Base-by-base conservation (phyloP, 1,140 invertebrate species). In the Ruditapes philippinarum region DNA sequence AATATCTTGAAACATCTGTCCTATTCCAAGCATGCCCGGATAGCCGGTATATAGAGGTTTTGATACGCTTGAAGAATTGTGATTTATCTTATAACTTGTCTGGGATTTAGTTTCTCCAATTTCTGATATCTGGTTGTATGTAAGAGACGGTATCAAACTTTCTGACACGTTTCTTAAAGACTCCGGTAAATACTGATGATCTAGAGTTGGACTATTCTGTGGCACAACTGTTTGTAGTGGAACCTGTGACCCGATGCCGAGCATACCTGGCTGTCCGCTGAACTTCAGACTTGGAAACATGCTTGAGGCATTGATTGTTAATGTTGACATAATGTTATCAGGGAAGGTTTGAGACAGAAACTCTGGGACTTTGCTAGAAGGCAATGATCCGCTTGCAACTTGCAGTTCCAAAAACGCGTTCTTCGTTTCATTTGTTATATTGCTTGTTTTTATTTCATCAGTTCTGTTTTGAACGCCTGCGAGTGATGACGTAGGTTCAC, bases 201-300 rank as follows among this genome's bases (percentile, higher is more conserved):
- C 40, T 79, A n/a, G 22, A 17, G 5, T 28, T 25, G 45, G 45
- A 9, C 12, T 33, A 14, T 33, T 3, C n/a, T 54, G 25, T 22
- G 49, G 42, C 5, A n/a, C 33, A 22, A 79, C 42, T 25, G 45
- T 12, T 36, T 79, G 45, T 51, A 54, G 12, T 31, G 76, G 17
- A 17, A 57, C 7, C 36, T 79, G 76, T 36, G 40, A 14, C 9
- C 76, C 76, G 2, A 79, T 79, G 12, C 76, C 76, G 5, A 79
- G 22, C 76, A 79, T 79, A 25, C 76, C 76, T 28, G 76, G 76
- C 42, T 79, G 42, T 28, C 76, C 76, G 28, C 49, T 79, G 76
- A 33, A 79, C 5, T 22, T 7, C n/a, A 36, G 33, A 9, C 28
- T 14, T 11, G 76, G 76, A 79, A 79, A 79, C 49, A 79, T 54